A percentile compares a stretch with the other conserved stretches of the same genome.
phyloP scores from a whole-genome alignment of 2,113 vertebrate genomes.

The Pristiophorus japonicus region DNA sequence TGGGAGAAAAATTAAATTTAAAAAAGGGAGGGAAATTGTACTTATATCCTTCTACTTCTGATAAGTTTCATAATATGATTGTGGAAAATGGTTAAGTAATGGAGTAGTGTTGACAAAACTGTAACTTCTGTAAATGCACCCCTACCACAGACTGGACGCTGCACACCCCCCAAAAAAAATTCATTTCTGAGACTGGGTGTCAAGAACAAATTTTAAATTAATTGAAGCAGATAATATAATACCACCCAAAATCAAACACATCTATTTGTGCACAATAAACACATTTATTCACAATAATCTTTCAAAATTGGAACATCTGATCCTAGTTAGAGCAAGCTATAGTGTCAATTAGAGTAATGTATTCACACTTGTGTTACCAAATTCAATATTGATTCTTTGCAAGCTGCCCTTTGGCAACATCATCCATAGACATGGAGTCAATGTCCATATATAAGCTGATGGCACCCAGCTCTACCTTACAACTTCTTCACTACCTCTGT shows the following conservation, averaged over 20 bases:
- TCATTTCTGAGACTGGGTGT: background rate
- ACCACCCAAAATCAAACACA: background rate
- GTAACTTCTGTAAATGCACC: background rate
- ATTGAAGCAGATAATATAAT: background rate
- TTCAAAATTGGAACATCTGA: background rate
- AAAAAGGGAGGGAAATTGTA: background rate
- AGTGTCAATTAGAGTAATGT: background rate
- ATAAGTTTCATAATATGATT: background rate
- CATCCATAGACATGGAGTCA: too few species aligned
- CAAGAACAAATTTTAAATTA: background rate
- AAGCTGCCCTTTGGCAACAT: too few species aligned
- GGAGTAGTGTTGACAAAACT: background rate
- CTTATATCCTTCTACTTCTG: background rate
- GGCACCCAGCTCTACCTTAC: too few species aligned
- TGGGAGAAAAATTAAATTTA: background rate
- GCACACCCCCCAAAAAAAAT: background rate
- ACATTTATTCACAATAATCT: background rate
- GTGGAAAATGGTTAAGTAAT: background rate
- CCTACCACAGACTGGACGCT: background rate
- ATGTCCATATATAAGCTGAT: too few species aligned
- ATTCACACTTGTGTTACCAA: background rate
- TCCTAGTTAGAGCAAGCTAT: background rate
- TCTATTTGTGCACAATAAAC: background rate
- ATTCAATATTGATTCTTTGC: background rate
- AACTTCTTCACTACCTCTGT: too few species aligned